Evolutionary conservation across 2,113 vertebrate species (phyloP).

Genomic region (Motacilla alba): DNA sequence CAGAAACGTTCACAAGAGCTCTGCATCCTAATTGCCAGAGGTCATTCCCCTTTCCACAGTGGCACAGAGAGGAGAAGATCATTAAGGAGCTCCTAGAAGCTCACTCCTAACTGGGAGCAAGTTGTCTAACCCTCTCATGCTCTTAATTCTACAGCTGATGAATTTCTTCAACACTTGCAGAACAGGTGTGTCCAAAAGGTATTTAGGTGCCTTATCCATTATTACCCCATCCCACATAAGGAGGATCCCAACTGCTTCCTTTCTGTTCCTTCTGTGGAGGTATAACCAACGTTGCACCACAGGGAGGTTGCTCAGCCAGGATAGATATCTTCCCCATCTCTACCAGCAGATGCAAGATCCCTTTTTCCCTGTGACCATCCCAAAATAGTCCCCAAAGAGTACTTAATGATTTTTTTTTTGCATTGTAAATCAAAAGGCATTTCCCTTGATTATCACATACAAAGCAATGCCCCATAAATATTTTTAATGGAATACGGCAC

Average conservation of each 20-base stretch:
- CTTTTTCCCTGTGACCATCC: not conserved
- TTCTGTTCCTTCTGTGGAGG: not conserved
- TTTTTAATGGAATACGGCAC: not conserved
- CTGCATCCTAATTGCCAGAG: not conserved
- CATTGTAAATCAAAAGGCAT: not conserved
- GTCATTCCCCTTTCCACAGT: not conserved
- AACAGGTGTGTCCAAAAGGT: accelerated
- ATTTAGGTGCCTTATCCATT: not conserved
- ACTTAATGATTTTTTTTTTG: not conserved
- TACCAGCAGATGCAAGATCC: not conserved
- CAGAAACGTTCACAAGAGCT: not conserved
- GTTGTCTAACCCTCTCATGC: not conserved
- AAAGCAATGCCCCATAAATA: not conserved
- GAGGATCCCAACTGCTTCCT: not conserved
- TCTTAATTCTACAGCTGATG: not conserved
- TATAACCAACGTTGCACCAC: not conserved
- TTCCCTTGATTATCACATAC: not conserved
- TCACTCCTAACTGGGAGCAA: not conserved
- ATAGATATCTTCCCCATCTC: not conserved
- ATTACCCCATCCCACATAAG: no score
- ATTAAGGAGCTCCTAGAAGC: not conserved
- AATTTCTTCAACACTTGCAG: not conserved
- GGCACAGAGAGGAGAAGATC: not conserved
- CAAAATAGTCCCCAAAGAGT: not conserved
- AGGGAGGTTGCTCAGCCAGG: not conserved